Base-by-base conservation (phyloP, 2,797 vertebrate species). In the Mycteria americana region DNA sequence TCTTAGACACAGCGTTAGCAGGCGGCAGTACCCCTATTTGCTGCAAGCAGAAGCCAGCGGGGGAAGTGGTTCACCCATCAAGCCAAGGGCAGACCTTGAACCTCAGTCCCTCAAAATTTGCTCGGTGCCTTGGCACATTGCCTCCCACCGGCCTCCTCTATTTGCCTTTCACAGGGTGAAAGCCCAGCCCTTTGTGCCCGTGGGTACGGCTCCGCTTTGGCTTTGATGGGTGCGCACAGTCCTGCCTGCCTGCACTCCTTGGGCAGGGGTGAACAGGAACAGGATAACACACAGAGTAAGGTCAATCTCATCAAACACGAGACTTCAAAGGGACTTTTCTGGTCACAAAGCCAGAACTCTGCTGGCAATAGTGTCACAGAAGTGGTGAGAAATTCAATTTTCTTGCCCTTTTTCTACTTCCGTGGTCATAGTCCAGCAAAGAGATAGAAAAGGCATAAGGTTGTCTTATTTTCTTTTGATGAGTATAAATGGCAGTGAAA, bases 31-130 rank as follows among this genome's bases (percentile, higher is more conserved):
- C 5, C 25, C 35, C 31, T 67, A 1, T 53, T 86, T 79, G 46
- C 46, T 63, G 13, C 28, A 30, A 64, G 9, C 30, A 90, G 63
- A 74, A 93, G 53, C 18, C 70, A 35, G 22, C 7, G 73, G n/a
- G 12, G 6, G 35, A 82, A 91, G 37, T 0, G 1, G 18, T 24
- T 91, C 11, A 2, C 53, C 24, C 60, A 54, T 56, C 35, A 59
- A 92, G 19, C 31, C 72, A 92, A 85, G 82, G 67, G 31, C 81
- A 91, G 46, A 88, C 89, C 57, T 92, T 92, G 91, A 88, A 77
- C 50, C 31, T 0, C 2, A 83, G 41, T 95, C 37, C 2, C 14
- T 83, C n/a, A 51, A 18, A 89, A 92, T 85, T 81, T 78, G 35
- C 24, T 87, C 0, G 1, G 60, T n/a, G 13, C 50, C 51, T 89